Evolutionary conservation across 2,113 vertebrate genomes (phyloP).

Genomic region (Columbina picui): DNA sequence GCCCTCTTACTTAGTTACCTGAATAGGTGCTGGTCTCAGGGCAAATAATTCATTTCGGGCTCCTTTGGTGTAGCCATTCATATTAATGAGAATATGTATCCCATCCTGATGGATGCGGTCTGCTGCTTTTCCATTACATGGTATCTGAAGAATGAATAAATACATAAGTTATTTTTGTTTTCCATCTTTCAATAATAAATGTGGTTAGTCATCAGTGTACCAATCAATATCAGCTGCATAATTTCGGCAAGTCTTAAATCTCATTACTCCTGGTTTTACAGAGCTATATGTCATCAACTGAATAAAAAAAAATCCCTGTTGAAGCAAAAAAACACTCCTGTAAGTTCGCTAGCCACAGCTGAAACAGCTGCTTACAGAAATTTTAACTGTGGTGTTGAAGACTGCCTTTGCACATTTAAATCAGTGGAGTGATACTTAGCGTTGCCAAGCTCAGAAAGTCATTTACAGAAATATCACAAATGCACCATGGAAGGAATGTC

Average conservation of each 20-base stretch:
- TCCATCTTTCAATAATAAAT: neutral
- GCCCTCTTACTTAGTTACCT: constrained; percentile 75
- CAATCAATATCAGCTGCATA: neutral
- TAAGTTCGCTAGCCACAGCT: neutral
- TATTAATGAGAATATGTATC: constrained; percentile 95
- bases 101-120: constrained; percentile 98
- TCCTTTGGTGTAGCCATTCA: constrained; percentile 99
- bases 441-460: neutral
- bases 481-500: neutral
- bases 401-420: neutral
- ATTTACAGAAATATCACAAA: neutral
- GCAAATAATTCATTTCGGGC: constrained; percentile 97
- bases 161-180: neutral
- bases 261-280: neutral
- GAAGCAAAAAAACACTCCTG: neutral
- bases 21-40: constrained; percentile 92
- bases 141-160: constrained; percentile 79
- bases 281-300: neutral
- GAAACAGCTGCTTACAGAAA: neutral
- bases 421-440: too few species aligned
- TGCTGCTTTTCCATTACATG: constrained; percentile 97
- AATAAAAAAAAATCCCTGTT: neutral
- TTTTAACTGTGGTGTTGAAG: neutral
- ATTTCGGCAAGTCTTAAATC: neutral
- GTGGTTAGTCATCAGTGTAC: neutral